phyloP scores from a whole-genome alignment of 2,888 invertebrate species.

The Fragum whitleyi region DNA sequence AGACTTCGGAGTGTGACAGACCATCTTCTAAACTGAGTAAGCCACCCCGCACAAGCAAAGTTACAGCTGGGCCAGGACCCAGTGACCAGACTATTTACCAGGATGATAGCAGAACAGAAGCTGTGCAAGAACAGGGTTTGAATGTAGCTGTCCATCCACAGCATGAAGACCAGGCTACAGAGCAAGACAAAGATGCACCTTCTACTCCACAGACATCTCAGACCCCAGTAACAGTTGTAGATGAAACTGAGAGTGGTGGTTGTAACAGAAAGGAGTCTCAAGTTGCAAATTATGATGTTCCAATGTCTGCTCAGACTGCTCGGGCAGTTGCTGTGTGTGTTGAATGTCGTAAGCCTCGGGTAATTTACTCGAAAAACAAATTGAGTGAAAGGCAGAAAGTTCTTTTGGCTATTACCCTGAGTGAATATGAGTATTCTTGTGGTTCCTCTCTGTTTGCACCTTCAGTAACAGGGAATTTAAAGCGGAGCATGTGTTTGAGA shows the following conservation, averaged over 20 bases:
- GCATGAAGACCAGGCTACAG: neutral
- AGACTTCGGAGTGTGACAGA: slow-evolving; percentile 40
- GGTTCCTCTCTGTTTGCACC: slow-evolving; percentile 9
- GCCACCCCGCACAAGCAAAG: neutral
- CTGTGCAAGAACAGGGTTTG: neutral
- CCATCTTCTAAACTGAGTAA: slow-evolving; percentile 26
- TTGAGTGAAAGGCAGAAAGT: slow-evolving; percentile 17
- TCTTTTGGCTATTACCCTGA: neutral
- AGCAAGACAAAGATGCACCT: neutral
- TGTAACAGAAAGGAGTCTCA: neutral
- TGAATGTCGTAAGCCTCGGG: slow-evolving; percentile 36
- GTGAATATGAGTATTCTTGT: slow-evolving; percentile 36
- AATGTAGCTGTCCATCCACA: neutral
- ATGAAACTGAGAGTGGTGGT: neutral
- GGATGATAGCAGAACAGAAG: neutral
- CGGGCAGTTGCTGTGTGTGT: neutral
- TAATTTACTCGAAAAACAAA: slow-evolving; percentile 15
- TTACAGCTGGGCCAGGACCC: no score
- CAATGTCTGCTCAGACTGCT: slow-evolving; percentile 28
- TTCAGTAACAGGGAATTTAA: neutral
- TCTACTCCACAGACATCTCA: no score
- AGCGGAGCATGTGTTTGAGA: neutral
- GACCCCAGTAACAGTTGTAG: no score
- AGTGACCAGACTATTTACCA: no score
- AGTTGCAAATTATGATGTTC: neutral